Evolutionary conservation across 1,140 invertebrate genomes (phyloP), one percentile per base, ranked within the genome.

Genomic region (Zaprionus ornatus): DNA sequence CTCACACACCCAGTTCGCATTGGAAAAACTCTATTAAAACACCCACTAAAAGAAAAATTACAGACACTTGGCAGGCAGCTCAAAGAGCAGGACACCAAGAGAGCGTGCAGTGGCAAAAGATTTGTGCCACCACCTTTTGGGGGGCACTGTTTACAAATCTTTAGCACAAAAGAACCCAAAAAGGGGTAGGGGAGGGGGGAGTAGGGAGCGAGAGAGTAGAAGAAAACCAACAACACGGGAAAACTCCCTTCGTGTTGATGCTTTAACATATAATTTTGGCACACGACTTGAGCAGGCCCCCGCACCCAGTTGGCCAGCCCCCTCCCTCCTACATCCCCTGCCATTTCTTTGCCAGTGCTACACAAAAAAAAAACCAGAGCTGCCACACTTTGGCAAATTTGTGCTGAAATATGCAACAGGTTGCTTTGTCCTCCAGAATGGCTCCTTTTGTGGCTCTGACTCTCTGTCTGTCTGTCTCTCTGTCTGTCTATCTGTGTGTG

Each of bases 1-100:
- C n/a, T 15, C 23, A 60, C 64, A 61, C 37, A 45, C 52, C 15
- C 25, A 55, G 15, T 27, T n/a, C 40, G 42, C 48, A 75, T 72
- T 57, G 70, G 75, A 85, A 85, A 81, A 82, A 80, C 74, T 82
- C 79, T 78, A 82, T 78, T 78, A 70, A 80, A 74, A 80, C 84
- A 80, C 77, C 84, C 83, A 83, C 84, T 75, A 80, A 75, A 72
- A 80, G 81, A 80, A 84, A 88, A 87, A 87, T 84, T 73, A 74
- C 77, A 88, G 80, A 80, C 83, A 83, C 83, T 87, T 86, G 82
- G 67, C 72, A 79, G 76, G 75, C 73, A 74, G 61, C 71, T 76
- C 64, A 74, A 62, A 54, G 57, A 79, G 54, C 56, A 77, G 81
- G 63, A 74, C 57, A 74, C 50, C 71, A 54, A 21, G 37, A 25